Conservation (phyloP, 2,888 invertebrate genomes). For the Rhorus exstirpatorius region DNA sequence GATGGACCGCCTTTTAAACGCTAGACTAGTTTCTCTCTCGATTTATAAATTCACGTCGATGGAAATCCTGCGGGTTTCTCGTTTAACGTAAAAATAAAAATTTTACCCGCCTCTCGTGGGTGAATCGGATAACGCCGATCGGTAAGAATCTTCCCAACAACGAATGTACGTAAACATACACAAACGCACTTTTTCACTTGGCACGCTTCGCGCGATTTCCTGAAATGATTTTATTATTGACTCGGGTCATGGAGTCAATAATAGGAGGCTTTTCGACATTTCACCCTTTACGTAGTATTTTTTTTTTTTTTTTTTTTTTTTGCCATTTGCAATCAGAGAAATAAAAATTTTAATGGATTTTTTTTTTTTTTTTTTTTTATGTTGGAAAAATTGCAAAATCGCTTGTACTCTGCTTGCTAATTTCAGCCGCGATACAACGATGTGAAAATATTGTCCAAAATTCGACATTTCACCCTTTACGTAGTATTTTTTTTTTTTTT, state of each 20-base stretch:
- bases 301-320: not conserved
- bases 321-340: not conserved
- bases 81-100: conserved; percentile 58
- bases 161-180: conserved; percentile 9
- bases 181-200: conserved; percentile 71
- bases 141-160: not conserved
- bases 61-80: not conserved
- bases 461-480: no score
- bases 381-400: no score
- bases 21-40: conserved; percentile 21
- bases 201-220: conserved; percentile 72
- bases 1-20: no score
- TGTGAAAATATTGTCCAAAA: no score
- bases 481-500: not conserved
- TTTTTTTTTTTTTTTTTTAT: no score
- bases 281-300: not conserved
- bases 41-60: conserved; percentile 42
- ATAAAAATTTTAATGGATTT: no score
- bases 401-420: no score
- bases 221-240: conserved; percentile 78
- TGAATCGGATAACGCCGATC: conserved; percentile 52
- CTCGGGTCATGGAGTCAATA: conserved; percentile 79
- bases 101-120: conserved; percentile 10
- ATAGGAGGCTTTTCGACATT: no score
- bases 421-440: no score